These are phyloP conservation scores for Anguilla pacifica DNA, from an alignment of 2,797 vertebrate genomes.

Conservation along the genomic window DNA sequence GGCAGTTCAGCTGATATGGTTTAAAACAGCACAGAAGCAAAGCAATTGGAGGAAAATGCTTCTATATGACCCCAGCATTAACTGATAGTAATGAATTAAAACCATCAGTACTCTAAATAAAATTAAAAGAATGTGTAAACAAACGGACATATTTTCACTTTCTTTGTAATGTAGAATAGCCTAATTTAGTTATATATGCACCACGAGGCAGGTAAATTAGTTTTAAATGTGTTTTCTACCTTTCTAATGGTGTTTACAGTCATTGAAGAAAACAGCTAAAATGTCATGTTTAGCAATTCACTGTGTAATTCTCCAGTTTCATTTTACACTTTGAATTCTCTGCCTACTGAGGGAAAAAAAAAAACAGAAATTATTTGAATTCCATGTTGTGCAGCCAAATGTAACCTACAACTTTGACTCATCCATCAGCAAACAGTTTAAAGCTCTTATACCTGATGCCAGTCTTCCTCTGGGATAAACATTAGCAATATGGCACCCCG, in stretches of 20 bases:
- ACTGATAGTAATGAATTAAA: not conserved
- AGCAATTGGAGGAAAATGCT: not conserved
- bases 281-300: conserved; percentile 22
- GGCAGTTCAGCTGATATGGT: not conserved
- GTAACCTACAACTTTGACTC: not conserved
- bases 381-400: conserved; percentile 4
- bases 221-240: conserved; percentile 16
- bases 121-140: conserved; percentile 1
- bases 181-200: conserved; percentile 25
- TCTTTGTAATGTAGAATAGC: conserved; percentile 20
- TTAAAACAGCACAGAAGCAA: not conserved
- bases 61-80: not conserved
- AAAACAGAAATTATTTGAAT: not conserved
- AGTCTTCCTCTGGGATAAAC: not conserved
- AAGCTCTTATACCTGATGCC: not conserved
- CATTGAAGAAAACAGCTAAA: conserved; percentile 21
- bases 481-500: not conserved
- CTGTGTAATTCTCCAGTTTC: not conserved
- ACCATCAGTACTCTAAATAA: not conserved
- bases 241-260: conserved; percentile 21
- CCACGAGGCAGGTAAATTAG: conserved; percentile 25
- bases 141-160: not conserved
- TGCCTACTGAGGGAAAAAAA: not conserved
- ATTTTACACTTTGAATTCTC: not conserved
- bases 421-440: conserved; percentile 2